Base-by-base conservation (phyloP, 2,888 invertebrate species). In the Ophraella communa region DNA sequence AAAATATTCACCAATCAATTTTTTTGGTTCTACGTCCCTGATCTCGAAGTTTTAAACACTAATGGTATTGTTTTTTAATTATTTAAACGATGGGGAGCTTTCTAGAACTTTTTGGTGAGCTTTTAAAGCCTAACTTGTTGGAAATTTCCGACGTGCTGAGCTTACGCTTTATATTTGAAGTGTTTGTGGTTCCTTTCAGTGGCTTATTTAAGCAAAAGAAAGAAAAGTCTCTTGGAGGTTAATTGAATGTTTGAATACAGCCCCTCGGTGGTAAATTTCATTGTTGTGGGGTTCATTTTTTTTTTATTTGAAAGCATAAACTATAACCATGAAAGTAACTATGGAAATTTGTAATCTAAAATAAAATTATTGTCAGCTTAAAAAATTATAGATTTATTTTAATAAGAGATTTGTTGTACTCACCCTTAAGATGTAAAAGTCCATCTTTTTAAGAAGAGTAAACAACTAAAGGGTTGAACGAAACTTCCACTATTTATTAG, bases 101-200 rank as follows among this genome's bases (percentile, higher is more conserved):
- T 69, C 71, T 66, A 63, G 61, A 39, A 68, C 67, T 64, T 71
- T 72, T 66, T 39, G 68, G 67, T 52, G 71, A 65, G 67, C 66
- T 70, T 71, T 69, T 71, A 65, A 62, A 66, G 68, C 72, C 17
- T 11, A 61, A 65, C 52, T 57, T 65, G 61, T 62, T 57, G 61
- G 57, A 47, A 57, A 61, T 17, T 56, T 49, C 49, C 49, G 61
- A 53, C 61, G 49, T 55, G 58, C 65, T 58, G 62, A 11, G 62
- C 58, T 58, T 54, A n/a, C 44, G 62, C 27, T 58, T 65, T 65
- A 55, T 62, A 49, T 10, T 44, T 24, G 45, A 49, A 59, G 66
- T 55, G 66, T 66, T 66, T 56, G 62, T 54, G 59, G 56, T 62
- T 59, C 21, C 58, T 62, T 55, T 65, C 52, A 59, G 59, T 62